Conservation (phyloP, 2,888 invertebrate genomes). For the Amiota communis region DNA sequence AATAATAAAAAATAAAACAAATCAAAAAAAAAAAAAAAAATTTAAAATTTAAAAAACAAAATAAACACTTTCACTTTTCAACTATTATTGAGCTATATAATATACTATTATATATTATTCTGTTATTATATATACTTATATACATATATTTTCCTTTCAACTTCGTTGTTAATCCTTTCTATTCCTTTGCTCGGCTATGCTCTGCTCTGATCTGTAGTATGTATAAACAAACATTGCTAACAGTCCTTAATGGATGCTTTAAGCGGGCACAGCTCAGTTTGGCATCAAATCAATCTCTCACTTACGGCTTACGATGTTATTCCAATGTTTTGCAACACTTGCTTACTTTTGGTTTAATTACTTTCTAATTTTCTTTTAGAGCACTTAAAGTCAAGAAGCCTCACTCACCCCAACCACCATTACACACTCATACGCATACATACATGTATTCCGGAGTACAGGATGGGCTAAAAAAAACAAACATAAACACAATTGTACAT, state of each 20-base stretch:
- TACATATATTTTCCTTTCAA: conserved; percentile 44
- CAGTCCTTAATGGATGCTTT: too few species aligned
- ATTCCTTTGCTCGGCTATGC: too few species aligned
- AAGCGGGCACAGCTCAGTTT: too few species aligned
- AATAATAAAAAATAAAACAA: conserved; percentile 3
- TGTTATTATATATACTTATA: too few species aligned
- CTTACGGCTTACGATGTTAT: neutral
- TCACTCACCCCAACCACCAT: too few species aligned
- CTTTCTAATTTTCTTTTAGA: neutral
- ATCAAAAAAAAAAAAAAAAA: conserved; percentile 14
- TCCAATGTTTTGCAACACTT: conserved; percentile 7
- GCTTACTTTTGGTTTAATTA: too few species aligned
- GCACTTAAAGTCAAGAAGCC: neutral
- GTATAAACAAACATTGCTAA: too few species aligned
- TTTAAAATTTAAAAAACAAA: conserved; percentile 43
- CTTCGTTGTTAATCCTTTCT: neutral
- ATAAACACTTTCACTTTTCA: conserved; percentile 41
- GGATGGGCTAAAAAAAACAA: neutral
- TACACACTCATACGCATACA: too few species aligned
- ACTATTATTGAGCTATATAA: conserved; percentile 29
- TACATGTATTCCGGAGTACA: neutral
- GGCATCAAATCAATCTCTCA: neutral
- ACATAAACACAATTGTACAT: neutral
- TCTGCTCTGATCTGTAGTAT: too few species aligned
- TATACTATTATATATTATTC: conserved; percentile 33